Conservation (phyloP, 2,888 invertebrate genomes). For the Alentia gelatinosa region DNA sequence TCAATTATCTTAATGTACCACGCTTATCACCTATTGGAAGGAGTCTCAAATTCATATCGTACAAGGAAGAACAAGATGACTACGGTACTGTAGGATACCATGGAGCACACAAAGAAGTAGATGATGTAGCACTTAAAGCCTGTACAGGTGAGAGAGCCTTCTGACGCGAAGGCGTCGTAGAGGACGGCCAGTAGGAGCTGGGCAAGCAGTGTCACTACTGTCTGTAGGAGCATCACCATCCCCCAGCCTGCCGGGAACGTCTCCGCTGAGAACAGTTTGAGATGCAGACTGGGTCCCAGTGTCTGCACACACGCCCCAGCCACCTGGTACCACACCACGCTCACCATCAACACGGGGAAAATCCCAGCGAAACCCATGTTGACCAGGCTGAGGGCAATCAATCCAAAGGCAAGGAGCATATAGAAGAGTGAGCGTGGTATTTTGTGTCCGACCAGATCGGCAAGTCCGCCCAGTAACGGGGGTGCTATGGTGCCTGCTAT, state of each 20-base stretch:
- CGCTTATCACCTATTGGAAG: too few species aligned
- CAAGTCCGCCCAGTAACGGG: background rate
- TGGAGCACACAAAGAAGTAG: background rate
- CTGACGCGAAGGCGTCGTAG: conserved; percentile 10
- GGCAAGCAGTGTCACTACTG: background rate
- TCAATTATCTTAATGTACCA: too few species aligned
- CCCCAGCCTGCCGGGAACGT: conserved; percentile 41
- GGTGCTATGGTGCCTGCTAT: background rate
- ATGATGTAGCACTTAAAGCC: conserved; percentile 32
- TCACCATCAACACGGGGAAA: background rate
- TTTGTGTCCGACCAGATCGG: background rate
- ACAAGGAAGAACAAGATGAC: conserved; percentile 6
- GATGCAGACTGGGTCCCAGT: conserved; percentile 29
- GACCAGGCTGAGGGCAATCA: background rate
- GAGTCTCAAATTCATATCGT: conserved; percentile 28
- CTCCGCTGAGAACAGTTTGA: background rate
- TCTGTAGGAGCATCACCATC: background rate
- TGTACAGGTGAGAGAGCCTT: background rate
- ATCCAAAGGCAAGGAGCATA: background rate
- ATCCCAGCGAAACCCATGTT: conserved; percentile 18
- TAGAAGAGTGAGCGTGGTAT: conserved; percentile 13
- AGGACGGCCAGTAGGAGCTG: background rate
- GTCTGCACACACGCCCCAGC: background rate
- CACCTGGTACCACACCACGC: background rate
- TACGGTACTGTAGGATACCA: background rate